Evolutionary conservation across 2,797 vertebrate genomes (phyloP).

Genomic region (Hydrolagus colliei): DNA sequence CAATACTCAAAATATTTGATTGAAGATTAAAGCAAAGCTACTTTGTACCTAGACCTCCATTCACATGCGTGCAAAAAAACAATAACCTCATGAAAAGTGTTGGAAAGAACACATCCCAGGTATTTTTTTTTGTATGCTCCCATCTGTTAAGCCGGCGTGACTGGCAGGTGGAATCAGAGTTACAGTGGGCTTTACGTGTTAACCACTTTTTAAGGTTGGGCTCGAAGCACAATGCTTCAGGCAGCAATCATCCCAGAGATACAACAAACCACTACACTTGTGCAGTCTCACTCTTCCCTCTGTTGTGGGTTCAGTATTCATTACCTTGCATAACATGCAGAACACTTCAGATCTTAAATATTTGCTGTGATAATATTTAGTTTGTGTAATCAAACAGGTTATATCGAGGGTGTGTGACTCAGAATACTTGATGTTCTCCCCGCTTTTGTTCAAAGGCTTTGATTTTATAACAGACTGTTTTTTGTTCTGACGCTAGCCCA

Average conservation of each 20-base stretch:
- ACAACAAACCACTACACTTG: neutral
- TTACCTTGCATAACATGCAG: neutral
- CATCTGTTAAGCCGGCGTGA: slow-evolving; percentile 33
- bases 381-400: slow-evolving; percentile 41
- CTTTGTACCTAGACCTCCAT: slow-evolving; percentile 32
- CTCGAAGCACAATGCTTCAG: neutral
- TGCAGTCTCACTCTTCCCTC: neutral
- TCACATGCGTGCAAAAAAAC: slow-evolving; percentile 17
- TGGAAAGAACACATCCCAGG: slow-evolving; percentile 23
- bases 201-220: neutral
- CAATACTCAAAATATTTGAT: slow-evolving; percentile 32
- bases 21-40: slow-evolving; percentile 31
- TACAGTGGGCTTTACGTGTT: neutral
- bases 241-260: neutral
- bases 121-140: slow-evolving; percentile 31
- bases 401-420: slow-evolving; percentile 46
- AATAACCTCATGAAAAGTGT: neutral
- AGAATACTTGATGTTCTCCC: slow-evolving; percentile 48
- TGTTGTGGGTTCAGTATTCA: neutral
- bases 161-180: slow-evolving; percentile 37
- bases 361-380: slow-evolving; percentile 33
- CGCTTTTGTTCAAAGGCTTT: slow-evolving; percentile 61
- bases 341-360: neutral
- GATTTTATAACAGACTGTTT: slow-evolving; percentile 64
- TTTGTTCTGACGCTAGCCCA: slow-evolving; percentile 67